Percentiles rank a stretch among this genome's conserved stretches.
phyloP scores from a whole-genome alignment of 2,797 vertebrate genomes.

The Diceros bicornis region DNA sequence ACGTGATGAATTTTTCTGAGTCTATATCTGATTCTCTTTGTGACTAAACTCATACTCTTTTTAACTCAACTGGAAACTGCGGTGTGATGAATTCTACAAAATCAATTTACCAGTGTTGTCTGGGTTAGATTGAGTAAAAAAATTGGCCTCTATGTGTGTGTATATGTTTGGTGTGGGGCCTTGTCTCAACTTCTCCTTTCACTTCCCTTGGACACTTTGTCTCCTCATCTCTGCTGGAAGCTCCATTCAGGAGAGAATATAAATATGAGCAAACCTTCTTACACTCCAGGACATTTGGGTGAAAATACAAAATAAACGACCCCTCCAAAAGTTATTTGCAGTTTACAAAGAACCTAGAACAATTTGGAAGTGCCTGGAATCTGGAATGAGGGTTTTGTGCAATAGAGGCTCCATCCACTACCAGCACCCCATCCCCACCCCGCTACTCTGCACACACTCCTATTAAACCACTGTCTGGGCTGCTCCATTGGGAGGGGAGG shows the following conservation, averaged over 20 bases:
- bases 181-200: not conserved
- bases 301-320: not conserved
- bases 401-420: not conserved
- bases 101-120: not conserved
- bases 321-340: not conserved
- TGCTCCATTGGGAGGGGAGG: accelerated
- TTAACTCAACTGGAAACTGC: not conserved
- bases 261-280: not conserved
- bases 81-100: not conserved
- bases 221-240: not conserved
- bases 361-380: not conserved
- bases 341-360: not conserved
- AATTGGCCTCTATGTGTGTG: too few relatives aligned
- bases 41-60: not conserved
- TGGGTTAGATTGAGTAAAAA: not conserved
- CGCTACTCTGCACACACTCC: accelerated
- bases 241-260: not conserved
- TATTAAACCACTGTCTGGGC: not conserved
- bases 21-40: not conserved
- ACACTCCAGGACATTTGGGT: accelerated
- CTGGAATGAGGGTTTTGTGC: not conserved
- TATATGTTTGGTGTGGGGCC: accelerated
- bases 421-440: accelerated
- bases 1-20: not conserved
- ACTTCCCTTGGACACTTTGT: not conserved